These are phyloP conservation scores for Galbula dea DNA, from an alignment of 2,113 vertebrate species.

Conservation along the genomic window DNA sequence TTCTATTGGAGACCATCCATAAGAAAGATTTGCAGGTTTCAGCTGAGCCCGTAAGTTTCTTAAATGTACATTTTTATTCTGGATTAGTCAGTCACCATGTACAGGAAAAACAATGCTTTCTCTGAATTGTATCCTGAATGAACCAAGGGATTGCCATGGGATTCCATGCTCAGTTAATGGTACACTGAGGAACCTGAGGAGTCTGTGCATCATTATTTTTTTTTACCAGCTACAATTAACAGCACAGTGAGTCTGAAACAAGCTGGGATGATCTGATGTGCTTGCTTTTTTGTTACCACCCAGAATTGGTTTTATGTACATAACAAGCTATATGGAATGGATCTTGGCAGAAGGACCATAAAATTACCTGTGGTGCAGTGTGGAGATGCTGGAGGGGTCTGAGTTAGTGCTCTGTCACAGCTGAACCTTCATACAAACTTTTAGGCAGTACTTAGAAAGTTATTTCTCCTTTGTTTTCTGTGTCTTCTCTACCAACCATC, in stretches of 20 bases:
- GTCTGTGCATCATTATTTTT: neutral
- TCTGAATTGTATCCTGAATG: neutral
- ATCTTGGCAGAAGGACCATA: neutral
- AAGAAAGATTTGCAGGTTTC: slow-evolving; percentile 16
- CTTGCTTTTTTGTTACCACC: neutral
- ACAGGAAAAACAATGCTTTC: neutral
- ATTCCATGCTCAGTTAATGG: neutral
- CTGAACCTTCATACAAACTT: neutral
- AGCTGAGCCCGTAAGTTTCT: neutral
- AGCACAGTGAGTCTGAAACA: neutral
- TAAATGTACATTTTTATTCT: neutral
- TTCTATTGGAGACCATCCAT: slow-evolving; percentile 33
- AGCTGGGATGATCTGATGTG: neutral
- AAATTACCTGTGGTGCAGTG: neutral
- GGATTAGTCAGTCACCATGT: neutral
- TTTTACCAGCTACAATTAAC: neutral
- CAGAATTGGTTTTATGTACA: neutral
- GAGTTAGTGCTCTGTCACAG: neutral
- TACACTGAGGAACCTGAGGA: neutral
- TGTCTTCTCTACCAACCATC: neutral
- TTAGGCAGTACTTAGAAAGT: neutral
- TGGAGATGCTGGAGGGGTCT: neutral
- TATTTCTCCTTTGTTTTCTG: neutral
- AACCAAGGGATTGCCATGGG: neutral
- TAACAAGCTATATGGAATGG: neutral